phyloP scores from a whole-genome alignment of 2,888 invertebrate species.

The Strigamia maritima region DNA sequence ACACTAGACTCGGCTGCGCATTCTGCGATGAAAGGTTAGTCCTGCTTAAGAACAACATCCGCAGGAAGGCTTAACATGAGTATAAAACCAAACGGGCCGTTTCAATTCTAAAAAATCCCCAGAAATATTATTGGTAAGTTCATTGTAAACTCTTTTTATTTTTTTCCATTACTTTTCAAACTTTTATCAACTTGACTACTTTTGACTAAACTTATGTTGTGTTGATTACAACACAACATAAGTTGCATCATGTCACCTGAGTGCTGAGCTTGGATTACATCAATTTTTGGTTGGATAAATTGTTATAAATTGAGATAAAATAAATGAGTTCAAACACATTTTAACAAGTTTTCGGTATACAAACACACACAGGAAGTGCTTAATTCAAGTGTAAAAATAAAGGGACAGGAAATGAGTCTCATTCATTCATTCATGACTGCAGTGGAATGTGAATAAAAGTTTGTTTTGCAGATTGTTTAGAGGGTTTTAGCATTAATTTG shows the following conservation, averaged over 20 bases:
- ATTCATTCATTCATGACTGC: neutral
- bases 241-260: neutral
- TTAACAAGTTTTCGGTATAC: neutral
- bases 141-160: neutral
- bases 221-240: no score
- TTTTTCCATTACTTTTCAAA: no score
- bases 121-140: neutral
- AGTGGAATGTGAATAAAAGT: neutral
- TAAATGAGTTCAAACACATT: neutral
- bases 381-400: neutral
- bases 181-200: no score
- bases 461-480: neutral
- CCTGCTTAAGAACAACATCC: neutral
- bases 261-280: neutral
- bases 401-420: neutral
- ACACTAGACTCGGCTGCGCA: neutral
- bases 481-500: neutral
- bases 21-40: neutral
- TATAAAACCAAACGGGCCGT: neutral
- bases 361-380: slow-evolving; percentile 1
- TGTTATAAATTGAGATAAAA: neutral
- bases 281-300: neutral
- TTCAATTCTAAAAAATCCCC: neutral
- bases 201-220: neutral
- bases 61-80: neutral